Conservation (phyloP, 2,888 invertebrate genomes). For the Galerucella pusilla region DNA sequence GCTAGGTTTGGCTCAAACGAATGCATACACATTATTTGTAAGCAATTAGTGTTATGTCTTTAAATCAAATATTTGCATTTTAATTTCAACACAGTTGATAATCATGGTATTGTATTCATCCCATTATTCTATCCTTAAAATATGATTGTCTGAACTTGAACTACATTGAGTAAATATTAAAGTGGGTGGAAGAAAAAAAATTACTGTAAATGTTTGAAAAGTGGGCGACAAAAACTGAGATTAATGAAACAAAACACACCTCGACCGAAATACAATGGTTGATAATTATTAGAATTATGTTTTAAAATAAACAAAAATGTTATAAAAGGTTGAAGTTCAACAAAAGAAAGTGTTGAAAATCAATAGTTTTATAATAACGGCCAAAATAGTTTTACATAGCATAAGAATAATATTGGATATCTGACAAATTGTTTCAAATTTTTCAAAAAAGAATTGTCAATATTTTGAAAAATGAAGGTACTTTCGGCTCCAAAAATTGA, state of each 20-base stretch:
- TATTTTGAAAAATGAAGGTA: too few relatives aligned
- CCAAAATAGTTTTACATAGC: too few relatives aligned
- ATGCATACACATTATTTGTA: not conserved
- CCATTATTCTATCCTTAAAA: not conserved
- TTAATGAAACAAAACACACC: slow-evolving; percentile 12
- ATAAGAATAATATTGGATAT: too few relatives aligned
- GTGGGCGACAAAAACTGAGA: slow-evolving; percentile 17
- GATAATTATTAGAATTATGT: not conserved
- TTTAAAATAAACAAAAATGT: not conserved
- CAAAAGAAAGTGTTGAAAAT: not conserved
- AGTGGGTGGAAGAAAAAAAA: slow-evolving; percentile 1
- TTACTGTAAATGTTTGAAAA: slow-evolving; percentile 8
- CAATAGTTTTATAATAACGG: too few relatives aligned
- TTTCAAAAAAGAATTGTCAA: too few relatives aligned
- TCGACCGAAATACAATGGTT: not conserved
- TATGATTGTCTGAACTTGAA: slow-evolving; percentile 19
- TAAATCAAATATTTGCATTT: slow-evolving; percentile 7
- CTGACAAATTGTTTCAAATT: too few relatives aligned
- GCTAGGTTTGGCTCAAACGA: not conserved
- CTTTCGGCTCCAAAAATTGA: too few relatives aligned
- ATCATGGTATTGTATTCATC: slow-evolving; percentile 11
- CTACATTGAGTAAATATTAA: slow-evolving; percentile 11
- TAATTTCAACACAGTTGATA: slow-evolving; percentile 3
- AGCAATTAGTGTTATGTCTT: not conserved
- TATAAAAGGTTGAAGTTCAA: not conserved